Evolutionary conservation across 2,113 vertebrate genomes (phyloP), one percentile per base, ranked within the genome.

Genomic region (Catharus minimus): DNA sequence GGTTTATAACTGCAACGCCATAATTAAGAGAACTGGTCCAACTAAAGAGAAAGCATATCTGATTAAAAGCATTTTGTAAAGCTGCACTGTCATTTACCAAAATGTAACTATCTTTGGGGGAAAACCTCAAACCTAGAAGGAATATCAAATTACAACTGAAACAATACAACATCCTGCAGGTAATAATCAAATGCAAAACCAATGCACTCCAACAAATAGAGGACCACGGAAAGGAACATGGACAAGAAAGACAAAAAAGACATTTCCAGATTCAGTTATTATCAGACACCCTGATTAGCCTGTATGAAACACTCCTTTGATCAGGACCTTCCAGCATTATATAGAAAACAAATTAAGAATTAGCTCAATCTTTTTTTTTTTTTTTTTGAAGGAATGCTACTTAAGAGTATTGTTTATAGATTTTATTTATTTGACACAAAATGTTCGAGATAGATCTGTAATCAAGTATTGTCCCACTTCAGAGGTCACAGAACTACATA

Each of bases 401-500:
- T 71, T 61, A 30, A 50, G 41, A 75, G 5, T 60, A 81, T 15
- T 73, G 36, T 61, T 86, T 20, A 36, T 36, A 86, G 43, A 60
- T 83, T 78, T 68, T 76, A 83, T 82, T 81, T 86, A 66, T 92
- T 88, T 86, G 62, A 86, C 52, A 66, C 19, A 81, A 93, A 86
- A 83, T 33, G 7, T 57, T 83, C 22, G 39, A 53, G 57, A 52
- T 88, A 73, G 9, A 82, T 71, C 55, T 82, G 46, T 58, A 81
- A 85, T 69, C 61, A 89, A 91, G 46, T 50, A 78, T 76, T 38
- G 20, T 62, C 10, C 21, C n/a, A 69, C 50, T 94, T 86, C 58
- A 74, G 58, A 43, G 8, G 32, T 75, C 68, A 81, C 10, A 88
- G 73, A 90, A n/a, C 21, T 49, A 80, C 11, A 55, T 13, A 17